Evolutionary conservation across 2,888 invertebrate species (phyloP), one percentile per base, ranked within the genome.

Genomic region (Diogma glabrata): DNA sequence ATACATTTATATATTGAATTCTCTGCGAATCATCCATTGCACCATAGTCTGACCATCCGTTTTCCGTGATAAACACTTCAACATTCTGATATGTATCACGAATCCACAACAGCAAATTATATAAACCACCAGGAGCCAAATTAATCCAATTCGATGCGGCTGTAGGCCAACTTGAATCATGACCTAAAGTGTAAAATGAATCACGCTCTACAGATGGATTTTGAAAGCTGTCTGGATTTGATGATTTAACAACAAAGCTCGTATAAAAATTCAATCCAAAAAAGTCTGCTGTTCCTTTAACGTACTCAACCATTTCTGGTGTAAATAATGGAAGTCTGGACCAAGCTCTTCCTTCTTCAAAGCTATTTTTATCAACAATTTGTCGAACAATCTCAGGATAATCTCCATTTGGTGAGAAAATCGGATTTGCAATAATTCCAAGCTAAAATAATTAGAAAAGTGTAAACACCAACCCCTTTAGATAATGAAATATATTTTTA

Each of bases 341-440:
- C 58, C 58, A 61, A 3, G 57, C 49, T 40, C 63, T 56, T 5
- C 65, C 65, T 54, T 67, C 67, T 4, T 55, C 51, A 26, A 55
- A 19, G 49, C 67, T 67, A 49, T 66, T 67, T 5, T 52, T 53
- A 5, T 55, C 62, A 19, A 68, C 56, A 9, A 61, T 59, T n/a
- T 60, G 57, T 1, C 65, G 54, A 60, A 69, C 61, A 0, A 60
- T 48, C 17, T 59, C 53, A 0, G 67, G 67, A 58, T 67, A 69
- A 45, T 63, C 65, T 10, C 67, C 65, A 3, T 55, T 47, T 50
- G 54, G 49, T 4, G 61, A 57, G 51, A 60, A 66, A 7, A 69
- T 58, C 2, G 69, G 67, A 57, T 66, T 59, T 2, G 64, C 62
- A 19, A 64, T 56, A 64, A 66, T 65, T 4, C 69, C 70, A 14